Evolutionary conservation across 2,888 invertebrate genomes (phyloP), one percentile per base, ranked within the genome.

Genomic region (Panzeria rudis): DNA sequence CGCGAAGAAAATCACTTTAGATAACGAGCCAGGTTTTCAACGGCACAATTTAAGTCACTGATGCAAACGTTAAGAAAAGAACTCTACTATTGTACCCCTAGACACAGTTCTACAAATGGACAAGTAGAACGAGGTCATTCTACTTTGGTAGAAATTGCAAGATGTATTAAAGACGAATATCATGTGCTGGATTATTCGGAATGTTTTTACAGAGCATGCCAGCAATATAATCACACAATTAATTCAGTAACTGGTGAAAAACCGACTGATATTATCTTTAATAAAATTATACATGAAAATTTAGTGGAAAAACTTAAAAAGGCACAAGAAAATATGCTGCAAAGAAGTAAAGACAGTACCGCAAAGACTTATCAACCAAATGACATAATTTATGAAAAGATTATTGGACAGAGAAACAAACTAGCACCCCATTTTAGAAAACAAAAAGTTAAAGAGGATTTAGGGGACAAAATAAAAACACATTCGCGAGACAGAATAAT

Each of bases 181-280:
- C 6, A 61, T 11, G 3, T 77, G 11, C 8, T 77, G 2, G 69
- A 77, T n/a, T 7, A 15, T 8, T 47, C 23, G 7, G 69, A 78
- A 20, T 11, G 32, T 32, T 32, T 32, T 32, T 32, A 32, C 6
- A 32, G 32, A 32, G 32, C 32, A 32, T 5, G 32, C 79, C 69
- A 69, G n/a, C 52, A 69, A 52, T 83, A 81, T 68, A 84, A 84
- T 50, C n/a, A 72, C 41, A 61, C 81, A 20, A 54, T 81, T 41
- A 77, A 84, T 68, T 81, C 80, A 13, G 77, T 77, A 8, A 84
- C 47, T 52, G 23, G 68, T n/a, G 68, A 68, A 9, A 72, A 77
- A 81, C 73, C 80, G 20, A 15, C 15, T 3, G 72, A 84, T 35
- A 38, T 84, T 80, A 35, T 84, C 52, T 61, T 62, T 61, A 80